Percentiles rank a stretch among this genome's conserved stretches.
These are phyloP conservation scores for Toxotes lorentzi DNA, from an alignment of 2,797 vertebrate genomes.

Conservation along the genomic window DNA sequence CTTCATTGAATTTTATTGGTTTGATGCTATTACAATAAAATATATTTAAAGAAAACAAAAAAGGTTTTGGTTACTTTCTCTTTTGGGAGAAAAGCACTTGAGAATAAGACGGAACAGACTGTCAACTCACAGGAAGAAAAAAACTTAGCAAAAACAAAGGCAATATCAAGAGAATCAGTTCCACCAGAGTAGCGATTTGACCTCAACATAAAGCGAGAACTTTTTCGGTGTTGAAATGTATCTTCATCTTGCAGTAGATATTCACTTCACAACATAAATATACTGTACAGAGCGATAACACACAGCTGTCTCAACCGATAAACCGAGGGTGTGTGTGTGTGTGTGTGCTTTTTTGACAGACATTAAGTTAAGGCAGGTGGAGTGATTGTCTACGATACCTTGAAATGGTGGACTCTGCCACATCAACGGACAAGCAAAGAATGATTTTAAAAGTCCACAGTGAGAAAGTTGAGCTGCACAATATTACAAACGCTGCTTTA, in stretches of 20 bases:
- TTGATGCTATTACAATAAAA: constrained; percentile 86
- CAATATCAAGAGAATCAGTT: constrained; percentile 72
- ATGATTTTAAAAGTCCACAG: constrained; percentile 41
- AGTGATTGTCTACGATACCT: constrained; percentile 77
- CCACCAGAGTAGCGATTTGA: constrained; percentile 73
- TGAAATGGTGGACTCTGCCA: constrained; percentile 49
- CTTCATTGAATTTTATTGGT: constrained; percentile 81
- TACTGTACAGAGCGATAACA: constrained; percentile 76
- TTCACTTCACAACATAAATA: constrained; percentile 85
- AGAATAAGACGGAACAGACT: constrained; percentile 58
- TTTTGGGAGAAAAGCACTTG: constrained; percentile 58
- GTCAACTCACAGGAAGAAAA: constrained; percentile 64
- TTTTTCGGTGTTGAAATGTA: constrained; percentile 63
- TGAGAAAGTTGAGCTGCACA: constrained; percentile 56
- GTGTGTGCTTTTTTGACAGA: too few species aligned
- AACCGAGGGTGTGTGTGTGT: constrained; percentile 39
- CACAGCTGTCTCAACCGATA: constrained; percentile 53
- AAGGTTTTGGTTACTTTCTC: constrained; percentile 70
- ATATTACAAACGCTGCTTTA: constrained; percentile 43
- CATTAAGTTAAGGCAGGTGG: constrained; percentile 77
- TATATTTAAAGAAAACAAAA: constrained; percentile 79
- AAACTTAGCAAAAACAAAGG: constrained; percentile 53
- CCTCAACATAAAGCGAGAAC: constrained; percentile 71
- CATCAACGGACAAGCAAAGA: constrained; percentile 21
- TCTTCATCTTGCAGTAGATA: constrained; percentile 73